Evolutionary conservation across 2,113 vertebrate species (phyloP).

Genomic region (Nyctibius bracteatus): DNA sequence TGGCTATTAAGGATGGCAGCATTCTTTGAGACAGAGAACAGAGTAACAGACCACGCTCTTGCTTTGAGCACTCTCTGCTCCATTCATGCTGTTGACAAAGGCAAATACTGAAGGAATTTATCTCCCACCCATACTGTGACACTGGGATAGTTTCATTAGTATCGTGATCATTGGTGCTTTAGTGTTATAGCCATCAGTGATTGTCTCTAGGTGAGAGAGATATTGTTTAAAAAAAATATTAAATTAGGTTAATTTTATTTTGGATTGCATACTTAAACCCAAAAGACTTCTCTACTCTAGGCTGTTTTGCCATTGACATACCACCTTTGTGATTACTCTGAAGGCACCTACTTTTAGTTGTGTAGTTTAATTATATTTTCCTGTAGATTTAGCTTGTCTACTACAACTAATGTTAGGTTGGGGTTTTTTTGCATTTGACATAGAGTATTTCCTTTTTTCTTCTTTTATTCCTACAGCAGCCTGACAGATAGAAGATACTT

Average conservation of each 20-base stretch:
- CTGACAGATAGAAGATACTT: neutral
- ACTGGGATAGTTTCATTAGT: neutral
- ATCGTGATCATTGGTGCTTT: neutral
- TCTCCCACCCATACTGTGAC: neutral
- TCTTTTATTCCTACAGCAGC: neutral
- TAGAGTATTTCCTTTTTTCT: neutral
- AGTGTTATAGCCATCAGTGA: neutral
- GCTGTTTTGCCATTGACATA: neutral
- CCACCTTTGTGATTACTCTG: neutral
- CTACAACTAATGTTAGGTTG: neutral
- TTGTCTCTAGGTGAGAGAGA: neutral
- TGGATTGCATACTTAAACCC: neutral
- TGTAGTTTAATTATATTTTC: neutral
- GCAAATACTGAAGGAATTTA: neutral
- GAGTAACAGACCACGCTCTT: neutral
- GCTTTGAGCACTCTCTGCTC: neutral
- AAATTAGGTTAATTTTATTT: neutral
- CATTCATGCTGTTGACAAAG: neutral
- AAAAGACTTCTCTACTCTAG: neutral
- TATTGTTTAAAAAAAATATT: neutral
- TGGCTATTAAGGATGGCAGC: neutral
- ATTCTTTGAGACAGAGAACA: neutral
- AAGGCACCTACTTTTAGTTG: neutral
- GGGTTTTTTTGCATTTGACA: accelerated
- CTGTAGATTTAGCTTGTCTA: neutral